Base-by-base conservation (phyloP, 1,140 invertebrate genomes). In the Drosophila parvula region DNA sequence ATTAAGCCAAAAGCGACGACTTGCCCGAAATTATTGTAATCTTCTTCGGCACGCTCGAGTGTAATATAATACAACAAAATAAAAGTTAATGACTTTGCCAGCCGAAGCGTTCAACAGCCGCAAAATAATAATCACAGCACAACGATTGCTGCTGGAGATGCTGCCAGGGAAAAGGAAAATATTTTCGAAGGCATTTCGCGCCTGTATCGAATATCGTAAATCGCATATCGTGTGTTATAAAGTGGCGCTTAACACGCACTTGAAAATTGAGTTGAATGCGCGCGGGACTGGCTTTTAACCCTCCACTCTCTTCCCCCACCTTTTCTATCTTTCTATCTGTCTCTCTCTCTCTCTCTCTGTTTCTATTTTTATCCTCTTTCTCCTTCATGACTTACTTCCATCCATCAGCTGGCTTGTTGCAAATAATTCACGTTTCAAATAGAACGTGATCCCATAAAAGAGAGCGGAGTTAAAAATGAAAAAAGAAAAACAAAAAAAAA, bases 181-280 rank as follows among this genome's bases (percentile, higher is more conserved):
- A 41, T 32, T 50, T 67, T 45, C 44, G 59, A 50, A 64, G 50
- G 61, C 78, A 75, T 78, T 85, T 81, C 56, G 60, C 82, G 82
- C 74, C 75, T 76, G 56, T 27, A 57, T 47, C 27, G 56, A 45
- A 76, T 61, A 53, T 53, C 44, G 47, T 61, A 64, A 67, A 41
- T 63, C 38, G 41, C 41, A 64, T 60, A 74, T 50, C 38, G 65
- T 47, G 22, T 45, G 67, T 40, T 47, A 45, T 77, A 88, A 76
- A 86, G 84, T 83, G 82, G 80, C 84, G 84, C 68, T 89, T 78
- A 89, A 84, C 84, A 89, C 80, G 81, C 84, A 89, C 67, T 81
- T 81, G 59, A 67, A 67, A 56, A 45, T 38, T 58, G 71, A 88
- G 74, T 89, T 88, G 83, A 81, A 86, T 84, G 81, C 78, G 81